phyloP scores from a whole-genome alignment of 2,113 vertebrate genomes.

The Todiramphus saurophagus region DNA sequence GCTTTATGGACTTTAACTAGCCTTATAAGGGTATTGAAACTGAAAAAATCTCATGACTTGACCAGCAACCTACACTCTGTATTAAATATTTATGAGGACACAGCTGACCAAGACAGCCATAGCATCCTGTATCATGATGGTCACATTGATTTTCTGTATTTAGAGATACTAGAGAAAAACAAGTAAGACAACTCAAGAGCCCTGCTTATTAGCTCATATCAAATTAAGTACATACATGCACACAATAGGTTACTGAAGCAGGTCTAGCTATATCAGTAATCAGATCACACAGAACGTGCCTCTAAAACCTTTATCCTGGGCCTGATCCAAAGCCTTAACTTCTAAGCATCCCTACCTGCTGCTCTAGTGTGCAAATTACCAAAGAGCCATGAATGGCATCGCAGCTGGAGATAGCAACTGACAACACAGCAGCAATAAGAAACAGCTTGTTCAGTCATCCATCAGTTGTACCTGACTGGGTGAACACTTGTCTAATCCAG shows the following conservation, averaged over 20 bases:
- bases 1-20: background rate
- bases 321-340: background rate
- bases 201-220: background rate
- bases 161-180: background rate
- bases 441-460: slow-evolving; percentile 14
- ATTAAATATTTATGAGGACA: background rate
- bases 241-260: background rate
- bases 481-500: background rate
- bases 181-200: background rate
- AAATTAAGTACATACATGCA: background rate
- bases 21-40: background rate
- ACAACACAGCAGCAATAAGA: background rate
- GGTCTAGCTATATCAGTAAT: background rate
- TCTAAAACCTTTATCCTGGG: background rate
- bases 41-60: background rate
- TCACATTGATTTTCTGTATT: background rate
- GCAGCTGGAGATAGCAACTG: slow-evolving; percentile 8
- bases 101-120: background rate
- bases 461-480: slow-evolving; percentile 9
- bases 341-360: background rate
- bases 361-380: background rate
- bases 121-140: background rate
- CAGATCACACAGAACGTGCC: background rate
- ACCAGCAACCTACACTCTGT: background rate
- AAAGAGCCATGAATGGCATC: background rate